These are phyloP conservation scores for Agelastica alni DNA, from an alignment of 2,888 invertebrate genomes.

Conservation along the genomic window DNA sequence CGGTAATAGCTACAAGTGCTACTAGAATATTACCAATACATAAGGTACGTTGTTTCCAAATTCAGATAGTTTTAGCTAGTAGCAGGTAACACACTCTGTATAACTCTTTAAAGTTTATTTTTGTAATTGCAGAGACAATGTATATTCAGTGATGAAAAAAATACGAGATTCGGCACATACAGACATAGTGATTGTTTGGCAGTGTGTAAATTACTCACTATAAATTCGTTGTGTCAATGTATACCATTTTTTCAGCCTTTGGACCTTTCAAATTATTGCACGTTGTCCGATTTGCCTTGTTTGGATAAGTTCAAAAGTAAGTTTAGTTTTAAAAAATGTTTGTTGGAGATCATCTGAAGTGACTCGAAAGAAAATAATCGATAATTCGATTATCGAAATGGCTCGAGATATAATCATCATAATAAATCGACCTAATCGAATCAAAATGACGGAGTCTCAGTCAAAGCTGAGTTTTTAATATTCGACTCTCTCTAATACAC, in stretches of 20 bases:
- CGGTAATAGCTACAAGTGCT: conserved; percentile 24
- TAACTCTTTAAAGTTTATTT: not conserved
- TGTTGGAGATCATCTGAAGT: no score
- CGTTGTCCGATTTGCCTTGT: conserved; percentile 61
- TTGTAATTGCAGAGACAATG: conserved; percentile 42
- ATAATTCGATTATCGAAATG: no score
- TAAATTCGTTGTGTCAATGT: conserved; percentile 61
- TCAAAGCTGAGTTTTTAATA: no score
- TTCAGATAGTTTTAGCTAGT: no score
- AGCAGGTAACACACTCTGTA: no score
- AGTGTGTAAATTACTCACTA: conserved; percentile 61
- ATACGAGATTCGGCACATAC: conserved; percentile 51
- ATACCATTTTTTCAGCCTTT: conserved; percentile 63
- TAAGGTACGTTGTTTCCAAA: conserved; percentile 30
- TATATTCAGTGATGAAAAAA: conserved; percentile 38
- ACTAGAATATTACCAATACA: conserved; percentile 26
- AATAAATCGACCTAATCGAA: no score
- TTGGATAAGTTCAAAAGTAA: conserved; percentile 58
- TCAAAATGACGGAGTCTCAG: no score
- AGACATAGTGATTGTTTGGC: conserved; percentile 65
- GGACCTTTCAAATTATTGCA: conserved; percentile 49
- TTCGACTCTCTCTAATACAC: no score
- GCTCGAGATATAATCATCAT: no score
- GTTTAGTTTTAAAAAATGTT: not conserved
- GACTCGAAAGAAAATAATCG: no score